Conservation (phyloP, 2,888 invertebrate species). For the Sphaerophoria taeniata region DNA sequence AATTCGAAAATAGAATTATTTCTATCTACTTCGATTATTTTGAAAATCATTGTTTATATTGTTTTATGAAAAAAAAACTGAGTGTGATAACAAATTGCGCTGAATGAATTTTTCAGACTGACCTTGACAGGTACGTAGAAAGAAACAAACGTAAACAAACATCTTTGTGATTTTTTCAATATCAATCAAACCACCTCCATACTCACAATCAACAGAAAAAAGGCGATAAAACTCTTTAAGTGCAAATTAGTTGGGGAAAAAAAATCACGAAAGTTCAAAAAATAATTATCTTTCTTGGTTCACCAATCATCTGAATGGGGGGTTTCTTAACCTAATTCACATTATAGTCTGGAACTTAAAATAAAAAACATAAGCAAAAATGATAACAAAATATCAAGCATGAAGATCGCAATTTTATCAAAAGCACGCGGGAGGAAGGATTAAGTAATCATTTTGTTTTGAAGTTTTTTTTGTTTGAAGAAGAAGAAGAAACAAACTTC, state of each 20-base stretch:
- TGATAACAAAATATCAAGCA: not conserved
- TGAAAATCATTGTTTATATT: too few relatives aligned
- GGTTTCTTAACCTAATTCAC: slow-evolving; percentile 11
- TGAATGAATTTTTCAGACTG: slow-evolving; percentile 14
- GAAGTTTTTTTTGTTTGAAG: too few relatives aligned
- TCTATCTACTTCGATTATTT: too few relatives aligned
- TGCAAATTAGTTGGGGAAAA: not conserved
- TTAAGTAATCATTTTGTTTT: not conserved
- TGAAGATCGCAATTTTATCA: slow-evolving; percentile 5
- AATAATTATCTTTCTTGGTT: not conserved
- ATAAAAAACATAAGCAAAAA: not conserved
- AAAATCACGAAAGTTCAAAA: slow-evolving; percentile 3
- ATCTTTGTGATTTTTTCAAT: not conserved
- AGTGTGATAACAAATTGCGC: not conserved
- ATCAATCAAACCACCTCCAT: too few relatives aligned
- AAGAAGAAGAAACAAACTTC: too few relatives aligned
- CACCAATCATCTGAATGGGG: not conserved
- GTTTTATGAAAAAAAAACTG: too few relatives aligned
- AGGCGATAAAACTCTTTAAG: not conserved
- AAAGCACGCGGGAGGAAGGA: not conserved
- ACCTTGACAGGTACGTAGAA: slow-evolving; percentile 15
- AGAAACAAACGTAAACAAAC: not conserved
- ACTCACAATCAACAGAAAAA: too few relatives aligned
- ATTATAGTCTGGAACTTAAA: not conserved
- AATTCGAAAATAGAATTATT: too few relatives aligned